These are phyloP conservation scores for Teleogryllus occipitalis DNA, from an alignment of 1,140 invertebrate genomes.

Conservation along the genomic window DNA sequence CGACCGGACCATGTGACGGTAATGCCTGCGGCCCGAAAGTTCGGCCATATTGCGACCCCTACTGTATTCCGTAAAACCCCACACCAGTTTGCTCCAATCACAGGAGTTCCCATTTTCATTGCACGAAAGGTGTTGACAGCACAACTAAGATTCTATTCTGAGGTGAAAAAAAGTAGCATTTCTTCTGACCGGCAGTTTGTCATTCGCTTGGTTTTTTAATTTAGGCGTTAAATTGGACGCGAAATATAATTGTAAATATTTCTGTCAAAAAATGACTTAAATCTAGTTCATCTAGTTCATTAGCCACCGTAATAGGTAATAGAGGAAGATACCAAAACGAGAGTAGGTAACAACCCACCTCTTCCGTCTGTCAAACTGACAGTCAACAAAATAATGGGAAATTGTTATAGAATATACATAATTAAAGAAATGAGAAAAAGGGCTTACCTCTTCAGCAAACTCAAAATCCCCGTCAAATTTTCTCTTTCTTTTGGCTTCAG, in stretches of 20 bases:
- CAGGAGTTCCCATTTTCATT: neutral
- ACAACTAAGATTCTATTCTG: neutral
- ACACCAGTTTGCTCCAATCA: neutral
- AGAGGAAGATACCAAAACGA: too few relatives aligned
- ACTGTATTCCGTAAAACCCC: neutral
- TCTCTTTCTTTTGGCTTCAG: conserved; percentile 26
- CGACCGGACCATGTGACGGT: neutral
- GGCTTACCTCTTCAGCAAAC: conserved; percentile 30
- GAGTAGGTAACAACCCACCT: neutral
- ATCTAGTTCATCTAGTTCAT: too few relatives aligned
- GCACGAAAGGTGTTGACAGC: neutral
- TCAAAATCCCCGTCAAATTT: conserved; percentile 32
- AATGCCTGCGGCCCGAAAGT: neutral
- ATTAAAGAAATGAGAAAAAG: neutral
- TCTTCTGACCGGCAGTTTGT: too few relatives aligned
- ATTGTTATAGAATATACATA: neutral
- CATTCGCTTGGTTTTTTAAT: too few relatives aligned
- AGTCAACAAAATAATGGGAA: neutral
- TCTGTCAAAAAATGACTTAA: too few relatives aligned
- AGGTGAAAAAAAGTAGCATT: neutral
- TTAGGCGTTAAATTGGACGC: too few relatives aligned
- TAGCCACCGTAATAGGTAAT: too few relatives aligned
- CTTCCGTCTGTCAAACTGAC: neutral
- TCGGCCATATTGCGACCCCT: neutral
- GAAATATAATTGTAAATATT: too few relatives aligned